Evolutionary conservation across 2,888 invertebrate species (phyloP), one percentile per base, ranked within the genome.

Genomic region (Ariolimax columbianus): DNA sequence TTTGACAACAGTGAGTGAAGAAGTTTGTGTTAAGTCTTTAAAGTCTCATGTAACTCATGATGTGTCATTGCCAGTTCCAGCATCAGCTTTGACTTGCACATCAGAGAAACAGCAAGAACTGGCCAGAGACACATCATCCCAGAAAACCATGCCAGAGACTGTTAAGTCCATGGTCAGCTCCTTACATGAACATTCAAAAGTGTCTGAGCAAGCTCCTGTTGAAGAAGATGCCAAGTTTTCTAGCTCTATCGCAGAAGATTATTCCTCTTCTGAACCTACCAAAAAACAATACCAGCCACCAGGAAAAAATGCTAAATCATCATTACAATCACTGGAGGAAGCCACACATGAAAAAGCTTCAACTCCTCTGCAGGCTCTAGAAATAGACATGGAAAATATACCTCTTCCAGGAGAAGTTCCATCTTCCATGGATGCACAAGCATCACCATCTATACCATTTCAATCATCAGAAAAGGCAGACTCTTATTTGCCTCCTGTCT

Each of bases 331-430:
- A 47, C 30, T 47, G 7, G 30, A 75, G 6, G 30, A 17, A 75
- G 11, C 43, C n/a, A 30, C 30, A 0, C n/a, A 30, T 17, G 73
- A 75, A 4, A 19, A 6, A 14, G 30, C 30, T 47, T 47, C 73
- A 75, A 47, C 30, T 75, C n/a, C 47, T 3, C 40, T 26, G 36
- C n/a, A 47, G 9, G 0, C 47, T 70, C 33, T 70, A 70, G 73
- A 47, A 47, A 75, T 43, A 30, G 77, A 84, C 36, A 75, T 77
- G 75, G 47, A 47, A 59, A 81, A 47, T 38, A 86, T 81, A 51
- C 84, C 83, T 43, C 40, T 77, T 33, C 83, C 83, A 9, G 83
- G 68, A 68, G 75, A 83, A 17, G 63, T 55, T 55, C 36, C 47
- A 11, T 26, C 40, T 33, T 30, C 66, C 30, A 14, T 26, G n/a